Evolutionary conservation across 2,888 invertebrate species (phyloP).

Genomic region (Heteromurus nitidus): DNA sequence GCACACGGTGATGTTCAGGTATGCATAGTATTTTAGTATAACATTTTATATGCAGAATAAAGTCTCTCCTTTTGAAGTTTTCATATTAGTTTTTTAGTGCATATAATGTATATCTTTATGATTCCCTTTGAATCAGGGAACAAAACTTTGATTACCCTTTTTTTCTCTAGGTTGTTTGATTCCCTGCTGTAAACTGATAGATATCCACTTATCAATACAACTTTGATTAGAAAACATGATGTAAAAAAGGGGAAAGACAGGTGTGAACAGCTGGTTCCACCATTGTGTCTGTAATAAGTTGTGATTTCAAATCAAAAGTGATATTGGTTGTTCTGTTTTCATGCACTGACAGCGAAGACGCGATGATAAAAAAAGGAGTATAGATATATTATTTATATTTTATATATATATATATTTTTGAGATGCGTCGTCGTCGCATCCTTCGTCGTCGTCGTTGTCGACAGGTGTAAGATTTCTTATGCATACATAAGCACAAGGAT

Average conservation of each 20-base stretch:
- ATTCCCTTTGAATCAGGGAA: constrained; percentile 56
- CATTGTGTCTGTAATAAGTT: constrained; percentile 56
- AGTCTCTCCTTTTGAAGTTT: background rate
- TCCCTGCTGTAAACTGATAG: constrained; percentile 33
- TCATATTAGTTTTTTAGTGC: background rate
- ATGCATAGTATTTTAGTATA: no score
- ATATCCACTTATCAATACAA: constrained; percentile 63
- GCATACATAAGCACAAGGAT: constrained; percentile 46
- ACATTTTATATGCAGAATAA: background rate
- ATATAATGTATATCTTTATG: constrained; percentile 10
- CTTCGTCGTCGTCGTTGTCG: constrained; percentile 43
- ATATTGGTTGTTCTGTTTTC: constrained; percentile 57
- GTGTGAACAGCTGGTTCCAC: constrained; percentile 67
- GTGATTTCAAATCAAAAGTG: constrained; percentile 58
- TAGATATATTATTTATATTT: constrained; percentile 26
- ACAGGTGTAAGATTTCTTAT: no score
- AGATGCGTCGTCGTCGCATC: background rate
- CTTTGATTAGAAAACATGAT: constrained; percentile 66
- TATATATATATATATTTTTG: constrained; percentile 14
- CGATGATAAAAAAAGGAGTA: constrained; percentile 12
- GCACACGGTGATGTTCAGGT: no score
- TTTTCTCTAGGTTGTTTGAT: constrained; percentile 37
- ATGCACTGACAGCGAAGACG: constrained; percentile 38
- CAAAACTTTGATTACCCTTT: constrained; percentile 54
- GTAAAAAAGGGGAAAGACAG: constrained; percentile 59